A percentile compares a stretch with the other conserved stretches of the same genome.
phyloP scores from a whole-genome alignment of 30 jellyfish, hydroid and myxozoan species.

The Chironex yamaguchii region DNA sequence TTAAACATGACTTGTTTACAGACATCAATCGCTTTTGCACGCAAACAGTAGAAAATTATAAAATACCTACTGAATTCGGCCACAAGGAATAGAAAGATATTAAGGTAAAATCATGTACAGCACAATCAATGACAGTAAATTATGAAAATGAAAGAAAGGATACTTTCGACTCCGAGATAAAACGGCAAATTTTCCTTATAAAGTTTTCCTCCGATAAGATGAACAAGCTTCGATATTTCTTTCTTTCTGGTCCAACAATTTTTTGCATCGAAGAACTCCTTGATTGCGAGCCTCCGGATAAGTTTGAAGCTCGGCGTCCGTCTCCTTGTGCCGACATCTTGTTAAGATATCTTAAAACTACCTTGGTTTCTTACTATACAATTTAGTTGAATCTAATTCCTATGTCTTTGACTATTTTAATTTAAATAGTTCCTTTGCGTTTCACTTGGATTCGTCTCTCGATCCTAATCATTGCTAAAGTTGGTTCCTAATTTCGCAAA shows the following conservation, averaged over 20 bases:
- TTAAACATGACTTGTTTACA: too few species aligned
- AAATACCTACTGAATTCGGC: too few species aligned
- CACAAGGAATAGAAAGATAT: too few species aligned
- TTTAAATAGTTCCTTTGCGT: not conserved
- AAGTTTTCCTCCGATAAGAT: slow-evolving; percentile 67
- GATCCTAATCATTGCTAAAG: not conserved
- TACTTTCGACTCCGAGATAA: slow-evolving; percentile 81
- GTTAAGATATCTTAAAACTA: too few species aligned
- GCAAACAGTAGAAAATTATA: too few species aligned
- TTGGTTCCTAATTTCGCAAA: not conserved
- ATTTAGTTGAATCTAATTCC: too few species aligned
- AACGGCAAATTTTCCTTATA: slow-evolving; percentile 72
- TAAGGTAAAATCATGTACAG: too few species aligned
- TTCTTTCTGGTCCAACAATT: slow-evolving; percentile 80
- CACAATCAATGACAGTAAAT: too few species aligned
- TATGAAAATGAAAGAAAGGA: too few species aligned
- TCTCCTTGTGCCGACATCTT: not conserved
- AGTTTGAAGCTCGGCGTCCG: slow-evolving; percentile 31
- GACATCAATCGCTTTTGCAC: too few species aligned
- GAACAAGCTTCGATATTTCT: slow-evolving; percentile 73
- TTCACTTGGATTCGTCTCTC: not conserved
- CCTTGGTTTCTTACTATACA: too few species aligned
- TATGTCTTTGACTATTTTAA: too few species aligned
- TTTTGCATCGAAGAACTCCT: slow-evolving; percentile 83
- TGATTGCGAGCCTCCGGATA: slow-evolving; percentile 81